Base-by-base conservation (phyloP, 2,888 invertebrate genomes). In the Rhagium mordax region DNA sequence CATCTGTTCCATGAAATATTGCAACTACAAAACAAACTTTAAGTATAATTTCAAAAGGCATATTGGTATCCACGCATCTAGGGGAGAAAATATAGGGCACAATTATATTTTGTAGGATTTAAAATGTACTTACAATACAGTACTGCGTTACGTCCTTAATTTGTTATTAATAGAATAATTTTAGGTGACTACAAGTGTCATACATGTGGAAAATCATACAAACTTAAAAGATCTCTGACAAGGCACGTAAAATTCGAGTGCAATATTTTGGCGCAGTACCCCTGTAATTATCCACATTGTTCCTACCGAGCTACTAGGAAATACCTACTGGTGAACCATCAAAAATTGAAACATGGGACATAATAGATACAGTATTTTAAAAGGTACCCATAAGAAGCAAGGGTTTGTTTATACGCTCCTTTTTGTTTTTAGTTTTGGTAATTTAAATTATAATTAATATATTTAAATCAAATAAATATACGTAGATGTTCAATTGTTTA, bases 241-340 rank as follows among this genome's bases (percentile, higher is more conserved):
- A 84, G 86, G 70, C 87, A 87, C 75, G 78, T 74, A 13, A 82
- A 84, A 21, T 78, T 84, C 61, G 86, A 87, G 70, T 87, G 86
- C 68, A 85, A 84, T 2, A 85, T 18, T 2, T 16, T 41, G 4
- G 18, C 20, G 6, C 60, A 1, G 0, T 47, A 18, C n/a, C 60
- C 41, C 3, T 61, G 60, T 7, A 10, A 16, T 1, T 61, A 20
- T 27, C 60, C 41, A 2, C 10, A 18, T 0, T 61, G 60, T 20
- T 18, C 0, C 6, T 61, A 61, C 7, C 6, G 60, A 20, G 60
- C 60, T 13, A 61, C 41, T 5, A 41, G 60, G n/a, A 61, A 61
- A n/a, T 61, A 61, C 16, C 18, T 47, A 20, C n/a, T 61, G 21
- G 10, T n/a, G 0, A 61, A 47, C 21, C 60, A 61, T 4, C 16